These are phyloP conservation scores for Brachionus rotundiformis DNA, from an alignment of 1,140 invertebrate genomes.

Conservation along the genomic window DNA sequence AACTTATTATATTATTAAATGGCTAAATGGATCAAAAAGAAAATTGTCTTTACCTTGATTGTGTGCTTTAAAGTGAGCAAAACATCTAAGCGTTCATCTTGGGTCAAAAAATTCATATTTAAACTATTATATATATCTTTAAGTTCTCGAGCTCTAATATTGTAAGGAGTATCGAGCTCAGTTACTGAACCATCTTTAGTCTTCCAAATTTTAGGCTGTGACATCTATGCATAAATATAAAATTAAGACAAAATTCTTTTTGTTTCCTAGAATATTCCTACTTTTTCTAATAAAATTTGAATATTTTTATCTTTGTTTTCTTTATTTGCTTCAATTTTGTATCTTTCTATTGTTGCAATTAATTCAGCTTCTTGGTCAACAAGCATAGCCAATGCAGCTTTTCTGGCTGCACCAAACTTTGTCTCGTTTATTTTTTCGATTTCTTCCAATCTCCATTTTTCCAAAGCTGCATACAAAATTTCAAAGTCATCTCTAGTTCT, in stretches of 20 bases:
- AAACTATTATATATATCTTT: slow-evolving; percentile 64
- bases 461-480: slow-evolving; percentile 62
- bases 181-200: slow-evolving; percentile 60
- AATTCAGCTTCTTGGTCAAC: slow-evolving; percentile 65
- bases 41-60: slow-evolving; percentile 59
- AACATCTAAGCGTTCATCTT: slow-evolving; percentile 64
- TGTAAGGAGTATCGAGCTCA: slow-evolving; percentile 64
- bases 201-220: slow-evolving; percentile 61
- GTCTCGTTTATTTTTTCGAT: slow-evolving; percentile 60
- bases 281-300: slow-evolving; percentile 62
- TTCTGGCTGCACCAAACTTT: slow-evolving; percentile 60
- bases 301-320: slow-evolving; percentile 62
- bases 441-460: slow-evolving; percentile 62
- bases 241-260: background rate
- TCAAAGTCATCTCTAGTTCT: slow-evolving; percentile 65
- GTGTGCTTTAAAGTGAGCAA: slow-evolving; percentile 65
- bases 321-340: slow-evolving; percentile 60
- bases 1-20: background rate
- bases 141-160: slow-evolving; percentile 62
- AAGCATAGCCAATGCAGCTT: slow-evolving; percentile 63
- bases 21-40: background rate
- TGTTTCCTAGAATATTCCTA: slow-evolving; percentile 42
- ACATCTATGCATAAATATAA: slow-evolving; percentile 51
- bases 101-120: slow-evolving; percentile 64
- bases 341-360: slow-evolving; percentile 62